These are phyloP conservation scores for Thyatira batis DNA, from an alignment of 2,888 invertebrate species.

Conservation along the genomic window DNA sequence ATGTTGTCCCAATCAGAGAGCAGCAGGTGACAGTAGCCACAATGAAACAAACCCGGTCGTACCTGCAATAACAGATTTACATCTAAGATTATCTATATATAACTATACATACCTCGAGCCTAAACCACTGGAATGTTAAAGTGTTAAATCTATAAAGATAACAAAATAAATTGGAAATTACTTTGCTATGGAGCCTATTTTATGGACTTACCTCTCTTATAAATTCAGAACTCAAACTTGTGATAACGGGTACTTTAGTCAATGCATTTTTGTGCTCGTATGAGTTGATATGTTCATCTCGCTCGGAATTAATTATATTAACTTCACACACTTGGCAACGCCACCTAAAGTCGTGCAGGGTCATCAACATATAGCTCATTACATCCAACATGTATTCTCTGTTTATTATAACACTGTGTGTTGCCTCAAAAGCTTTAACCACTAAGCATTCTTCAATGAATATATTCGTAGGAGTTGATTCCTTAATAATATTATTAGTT, in stretches of 20 bases:
- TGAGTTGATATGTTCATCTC: conserved; percentile 8
- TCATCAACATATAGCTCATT: conserved; percentile 28
- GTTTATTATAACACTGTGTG: conserved; percentile 32
- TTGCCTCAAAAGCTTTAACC: neutral
- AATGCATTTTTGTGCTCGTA: conserved; percentile 12
- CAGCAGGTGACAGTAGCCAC: conserved; percentile 47
- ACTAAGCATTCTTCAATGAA: neutral
- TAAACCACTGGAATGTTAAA: too few species aligned
- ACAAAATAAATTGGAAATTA: too few species aligned
- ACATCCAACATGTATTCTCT: conserved; percentile 27
- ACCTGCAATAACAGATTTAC: conserved; percentile 28
- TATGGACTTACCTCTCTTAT: conserved; percentile 26
- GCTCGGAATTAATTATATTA: conserved; percentile 1
- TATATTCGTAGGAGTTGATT: neutral
- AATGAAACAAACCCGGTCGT: conserved; percentile 41
- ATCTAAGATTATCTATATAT: too few species aligned
- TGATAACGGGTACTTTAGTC: conserved; percentile 12
- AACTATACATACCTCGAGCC: too few species aligned
- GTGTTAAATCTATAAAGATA: too few species aligned
- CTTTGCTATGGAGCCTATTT: neutral
- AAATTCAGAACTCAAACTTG: conserved; percentile 18
- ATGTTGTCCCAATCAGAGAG: conserved; percentile 20
- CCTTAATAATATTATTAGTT: neutral
- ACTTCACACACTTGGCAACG: conserved; percentile 36
- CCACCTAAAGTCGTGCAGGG: neutral